Evolutionary conservation across 2,797 vertebrate species (phyloP).

Genomic region (Phyllotis vaccarum): DNA sequence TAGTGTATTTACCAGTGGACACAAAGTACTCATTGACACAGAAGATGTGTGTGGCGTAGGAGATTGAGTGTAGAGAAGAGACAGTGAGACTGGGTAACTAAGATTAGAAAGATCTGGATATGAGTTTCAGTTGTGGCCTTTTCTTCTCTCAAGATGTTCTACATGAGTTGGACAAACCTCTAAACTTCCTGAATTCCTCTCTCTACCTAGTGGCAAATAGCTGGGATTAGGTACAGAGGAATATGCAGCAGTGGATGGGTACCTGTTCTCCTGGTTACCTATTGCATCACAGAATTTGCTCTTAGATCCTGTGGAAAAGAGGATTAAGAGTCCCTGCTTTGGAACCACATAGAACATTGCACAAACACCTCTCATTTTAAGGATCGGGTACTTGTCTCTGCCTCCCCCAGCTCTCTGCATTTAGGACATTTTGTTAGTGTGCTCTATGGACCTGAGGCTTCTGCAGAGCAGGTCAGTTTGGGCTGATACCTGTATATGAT

Average conservation of each 20-base stretch:
- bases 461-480: background rate
- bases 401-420: background rate
- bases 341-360: background rate
- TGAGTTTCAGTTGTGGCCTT: background rate
- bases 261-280: background rate
- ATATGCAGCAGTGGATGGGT: rapidly evolving
- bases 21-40: background rate
- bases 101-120: background rate
- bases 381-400: background rate
- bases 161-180: background rate
- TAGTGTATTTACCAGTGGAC: background rate
- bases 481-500: slow-evolving; percentile 98
- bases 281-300: background rate
- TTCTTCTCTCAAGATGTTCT: background rate
- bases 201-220: background rate
- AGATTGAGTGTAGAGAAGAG: background rate
- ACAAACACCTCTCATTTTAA: background rate
- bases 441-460: background rate
- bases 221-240: background rate
- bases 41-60: background rate
- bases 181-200: background rate
- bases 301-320: background rate
- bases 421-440: background rate
- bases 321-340: slow-evolving; percentile 3
- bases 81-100: background rate